Percentiles rank a stretch among this genome's conserved stretches.
phyloP scores from a whole-genome alignment of 2,797 vertebrate species.

The Philypnodon macrostomus region DNA sequence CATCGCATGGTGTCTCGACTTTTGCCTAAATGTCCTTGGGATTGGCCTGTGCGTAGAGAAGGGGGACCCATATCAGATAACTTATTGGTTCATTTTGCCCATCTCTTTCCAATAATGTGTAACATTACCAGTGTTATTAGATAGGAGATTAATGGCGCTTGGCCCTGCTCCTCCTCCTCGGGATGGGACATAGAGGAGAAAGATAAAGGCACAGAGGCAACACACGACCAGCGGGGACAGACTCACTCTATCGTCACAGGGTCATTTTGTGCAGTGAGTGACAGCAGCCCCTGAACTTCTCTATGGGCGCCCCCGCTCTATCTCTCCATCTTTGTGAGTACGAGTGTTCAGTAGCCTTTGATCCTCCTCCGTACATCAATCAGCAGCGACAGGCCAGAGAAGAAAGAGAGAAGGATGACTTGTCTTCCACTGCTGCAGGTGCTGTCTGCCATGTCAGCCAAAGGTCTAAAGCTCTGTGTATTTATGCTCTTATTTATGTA shows the following conservation, averaged over 20 bases:
- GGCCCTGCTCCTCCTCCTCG: constrained; percentile 64
- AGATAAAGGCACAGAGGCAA: constrained; percentile 43
- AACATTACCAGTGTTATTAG: constrained; percentile 78
- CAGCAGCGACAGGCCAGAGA: constrained; percentile 61
- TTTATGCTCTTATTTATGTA: constrained; percentile 73
- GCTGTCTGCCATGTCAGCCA: constrained; percentile 62
- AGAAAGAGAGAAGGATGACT: constrained; percentile 49
- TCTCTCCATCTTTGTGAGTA: constrained; percentile 64
- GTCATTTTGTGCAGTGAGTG: constrained; percentile 60
- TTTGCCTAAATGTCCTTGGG: constrained; percentile 72
- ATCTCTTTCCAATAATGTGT: constrained; percentile 77
- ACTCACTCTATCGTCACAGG: constrained; percentile 51
- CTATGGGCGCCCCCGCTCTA: constrained; percentile 32
- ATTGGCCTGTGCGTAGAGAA: constrained; percentile 52
- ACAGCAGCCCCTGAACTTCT: constrained; percentile 58
- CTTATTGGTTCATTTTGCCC: constrained; percentile 75
- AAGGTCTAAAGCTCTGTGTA: constrained; percentile 66
- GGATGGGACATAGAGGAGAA: constrained; percentile 59
- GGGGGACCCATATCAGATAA: constrained; percentile 74
- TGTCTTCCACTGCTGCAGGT: constrained; percentile 66
- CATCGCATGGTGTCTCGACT: constrained; percentile 50
- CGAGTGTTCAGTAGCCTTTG: constrained; percentile 66
- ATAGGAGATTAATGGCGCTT: constrained; percentile 76
- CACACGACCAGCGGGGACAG: constrained; percentile 5
- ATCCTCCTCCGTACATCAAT: constrained; percentile 69